These are phyloP conservation scores for Myiagra hebetior DNA, from an alignment of 2,113 vertebrate genomes.

Conservation along the genomic window DNA sequence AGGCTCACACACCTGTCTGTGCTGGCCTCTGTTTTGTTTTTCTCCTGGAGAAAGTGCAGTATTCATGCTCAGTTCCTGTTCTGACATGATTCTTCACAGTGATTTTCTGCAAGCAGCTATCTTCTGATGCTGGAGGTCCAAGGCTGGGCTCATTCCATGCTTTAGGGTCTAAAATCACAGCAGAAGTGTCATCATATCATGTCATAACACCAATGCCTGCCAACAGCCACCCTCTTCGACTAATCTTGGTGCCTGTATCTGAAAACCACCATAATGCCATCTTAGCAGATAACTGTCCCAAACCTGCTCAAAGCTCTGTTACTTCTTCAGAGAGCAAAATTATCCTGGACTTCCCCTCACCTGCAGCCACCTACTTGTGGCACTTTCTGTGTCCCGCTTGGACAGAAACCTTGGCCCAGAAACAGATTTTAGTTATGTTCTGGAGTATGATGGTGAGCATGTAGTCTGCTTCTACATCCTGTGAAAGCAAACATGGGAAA, in stretches of 20 bases:
- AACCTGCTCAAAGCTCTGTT: not conserved
- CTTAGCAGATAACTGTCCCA: not conserved
- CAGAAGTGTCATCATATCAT: not conserved
- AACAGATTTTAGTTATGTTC: not conserved
- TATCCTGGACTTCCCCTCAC: not conserved
- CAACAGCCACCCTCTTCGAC: not conserved
- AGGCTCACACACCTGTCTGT: slow-evolving; percentile 1
- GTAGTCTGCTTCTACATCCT: not conserved
- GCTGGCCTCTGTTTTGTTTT: slow-evolving; percentile 13
- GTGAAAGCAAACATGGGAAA: not conserved
- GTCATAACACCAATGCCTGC: not conserved
- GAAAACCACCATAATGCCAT: not conserved
- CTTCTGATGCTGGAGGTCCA: not conserved
- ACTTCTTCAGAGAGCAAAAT: not conserved
- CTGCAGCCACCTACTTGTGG: not conserved
- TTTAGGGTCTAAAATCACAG: not conserved
- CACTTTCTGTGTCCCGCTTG: not conserved
- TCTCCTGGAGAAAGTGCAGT: not conserved
- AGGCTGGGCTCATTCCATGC: not conserved
- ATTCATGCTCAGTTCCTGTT: not conserved
- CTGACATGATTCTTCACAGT: not conserved
- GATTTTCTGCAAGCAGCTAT: not conserved
- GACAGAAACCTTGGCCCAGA: not conserved
- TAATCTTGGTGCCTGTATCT: not conserved
- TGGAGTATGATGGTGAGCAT: not conserved